phyloP scores from a whole-genome alignment of 2,797 vertebrate species.

The Gadopsis bispinosus region DNA sequence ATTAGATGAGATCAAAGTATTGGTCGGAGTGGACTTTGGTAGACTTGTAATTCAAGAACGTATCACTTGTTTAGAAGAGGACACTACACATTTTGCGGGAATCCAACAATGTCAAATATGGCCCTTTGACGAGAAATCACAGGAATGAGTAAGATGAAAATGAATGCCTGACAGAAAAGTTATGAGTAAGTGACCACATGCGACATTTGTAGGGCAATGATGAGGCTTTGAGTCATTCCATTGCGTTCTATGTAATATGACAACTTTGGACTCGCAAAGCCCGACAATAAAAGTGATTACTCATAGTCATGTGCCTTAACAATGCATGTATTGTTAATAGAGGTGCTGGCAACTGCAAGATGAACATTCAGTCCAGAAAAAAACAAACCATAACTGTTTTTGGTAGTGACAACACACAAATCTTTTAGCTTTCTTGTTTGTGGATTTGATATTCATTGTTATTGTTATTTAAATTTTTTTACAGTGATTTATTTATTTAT shows the following conservation, averaged over 20 bases:
- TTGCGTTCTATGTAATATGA: constrained; percentile 40
- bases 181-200: constrained; percentile 31
- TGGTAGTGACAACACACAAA: not conserved
- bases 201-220: constrained; percentile 27
- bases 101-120: constrained; percentile 1
- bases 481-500: not conserved
- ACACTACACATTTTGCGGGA: not conserved
- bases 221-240: constrained; percentile 41
- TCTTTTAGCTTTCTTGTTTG: not conserved
- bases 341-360: not conserved
- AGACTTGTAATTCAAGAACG: not conserved
- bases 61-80: not conserved
- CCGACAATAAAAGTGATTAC: constrained; percentile 23
- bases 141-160: not conserved
- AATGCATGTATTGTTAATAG: constrained; percentile 13
- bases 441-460: not conserved
- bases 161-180: not conserved
- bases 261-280: constrained; percentile 20
- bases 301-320: constrained; percentile 23
- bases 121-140: constrained; percentile 1
- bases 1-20: not conserved
- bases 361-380: not conserved
- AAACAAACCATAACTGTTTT: not conserved
- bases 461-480: constrained; percentile 6
- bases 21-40: not conserved